A percentile compares a stretch with the other conserved stretches of the same genome.
Evolutionary conservation across 2,797 vertebrate species (phyloP).

Genomic region (Nyctalus aviator): DNA sequence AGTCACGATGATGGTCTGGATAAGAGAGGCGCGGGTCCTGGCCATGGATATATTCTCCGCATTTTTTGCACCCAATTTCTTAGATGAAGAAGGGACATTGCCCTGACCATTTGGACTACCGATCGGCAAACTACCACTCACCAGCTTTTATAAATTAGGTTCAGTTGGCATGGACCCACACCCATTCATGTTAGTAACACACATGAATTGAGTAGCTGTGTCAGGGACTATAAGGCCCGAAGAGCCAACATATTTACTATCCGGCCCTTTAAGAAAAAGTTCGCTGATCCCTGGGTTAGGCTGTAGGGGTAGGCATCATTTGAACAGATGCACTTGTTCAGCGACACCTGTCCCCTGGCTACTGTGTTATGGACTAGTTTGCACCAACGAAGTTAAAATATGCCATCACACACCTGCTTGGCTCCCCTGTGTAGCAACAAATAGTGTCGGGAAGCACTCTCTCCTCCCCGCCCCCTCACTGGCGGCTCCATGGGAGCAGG

Average conservation of each 20-base stretch:
- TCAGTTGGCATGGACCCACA: not conserved
- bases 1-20: not conserved
- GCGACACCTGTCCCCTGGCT: not conserved
- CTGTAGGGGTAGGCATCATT: not conserved
- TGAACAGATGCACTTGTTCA: not conserved
- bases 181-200: not conserved
- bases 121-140: not conserved
- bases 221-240: not conserved
- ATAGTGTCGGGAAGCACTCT: not conserved
- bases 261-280: not conserved
- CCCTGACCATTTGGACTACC: not conserved
- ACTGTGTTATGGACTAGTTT: conserved; percentile 9
- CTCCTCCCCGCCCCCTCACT: not conserved
- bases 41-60: not conserved
- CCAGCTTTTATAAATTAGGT: not conserved
- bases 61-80: not conserved
- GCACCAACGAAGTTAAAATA: not conserved
- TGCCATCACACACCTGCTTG: not conserved
- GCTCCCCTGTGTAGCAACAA: not conserved
- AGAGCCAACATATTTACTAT: conserved; percentile 8
- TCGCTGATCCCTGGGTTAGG: not conserved
- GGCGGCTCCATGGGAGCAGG: not conserved
- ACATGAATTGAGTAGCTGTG: not conserved
- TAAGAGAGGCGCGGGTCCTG: not conserved
- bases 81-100: not conserved